A percentile compares a stretch with the other conserved stretches of the same genome.
Conservation (phyloP, 2,888 invertebrate species). For the Lamellibrachia columna region DNA sequence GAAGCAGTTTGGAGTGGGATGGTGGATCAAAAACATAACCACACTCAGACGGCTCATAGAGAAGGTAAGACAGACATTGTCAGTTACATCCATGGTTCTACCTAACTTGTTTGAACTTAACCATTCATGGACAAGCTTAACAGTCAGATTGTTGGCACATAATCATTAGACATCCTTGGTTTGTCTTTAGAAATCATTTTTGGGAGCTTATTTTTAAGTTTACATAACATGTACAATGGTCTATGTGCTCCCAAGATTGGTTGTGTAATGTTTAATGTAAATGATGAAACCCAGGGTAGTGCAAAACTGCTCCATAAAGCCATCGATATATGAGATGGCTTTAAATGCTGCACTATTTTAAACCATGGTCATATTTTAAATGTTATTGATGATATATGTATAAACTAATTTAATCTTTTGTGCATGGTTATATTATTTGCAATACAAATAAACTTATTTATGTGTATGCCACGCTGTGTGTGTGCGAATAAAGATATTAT, state of each 20-base stretch:
- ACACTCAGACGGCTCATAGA: slow-evolving; percentile 86
- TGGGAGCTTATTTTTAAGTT: background rate
- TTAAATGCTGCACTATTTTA: background rate
- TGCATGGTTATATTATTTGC: too few species aligned
- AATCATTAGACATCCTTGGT: background rate
- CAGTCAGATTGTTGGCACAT: background rate
- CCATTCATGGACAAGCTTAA: background rate
- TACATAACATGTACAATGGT: too few species aligned
- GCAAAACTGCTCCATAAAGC: too few species aligned
- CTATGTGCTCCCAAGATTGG: too few species aligned
- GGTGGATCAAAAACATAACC: slow-evolving; percentile 92
- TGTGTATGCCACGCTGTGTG: too few species aligned
- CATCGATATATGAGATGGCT: too few species aligned
- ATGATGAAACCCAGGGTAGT: too few species aligned
- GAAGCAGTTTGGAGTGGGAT: slow-evolving; percentile 90
- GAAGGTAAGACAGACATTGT: slow-evolving; percentile 68
- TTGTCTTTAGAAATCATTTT: background rate
- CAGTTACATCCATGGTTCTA: background rate
- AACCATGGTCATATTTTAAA: background rate
- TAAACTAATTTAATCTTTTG: too few species aligned
- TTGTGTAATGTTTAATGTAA: too few species aligned
- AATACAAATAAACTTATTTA: too few species aligned
- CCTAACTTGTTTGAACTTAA: background rate
- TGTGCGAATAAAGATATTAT: too few species aligned
- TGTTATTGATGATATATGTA: background rate